A percentile compares a stretch with the other conserved stretches of the same genome.
These are phyloP conservation scores for Timandra comae DNA, from an alignment of 2,888 invertebrate genomes.

Conservation along the genomic window DNA sequence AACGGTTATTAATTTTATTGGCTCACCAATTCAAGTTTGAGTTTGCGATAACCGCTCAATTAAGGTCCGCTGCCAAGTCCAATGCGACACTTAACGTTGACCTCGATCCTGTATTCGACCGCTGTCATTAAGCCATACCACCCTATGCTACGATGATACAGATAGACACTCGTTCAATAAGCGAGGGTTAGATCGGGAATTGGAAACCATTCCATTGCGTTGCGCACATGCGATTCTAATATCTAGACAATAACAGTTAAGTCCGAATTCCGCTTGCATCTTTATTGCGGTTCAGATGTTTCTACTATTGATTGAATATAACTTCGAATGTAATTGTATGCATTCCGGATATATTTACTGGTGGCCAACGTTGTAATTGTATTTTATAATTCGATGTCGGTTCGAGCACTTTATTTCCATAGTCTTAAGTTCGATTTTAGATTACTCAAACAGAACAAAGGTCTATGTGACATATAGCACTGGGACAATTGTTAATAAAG, in stretches of 20 bases:
- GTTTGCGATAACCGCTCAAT: slow-evolving; percentile 52
- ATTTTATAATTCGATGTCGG: too few species aligned
- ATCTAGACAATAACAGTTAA: slow-evolving; percentile 25
- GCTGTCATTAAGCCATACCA: slow-evolving; percentile 63
- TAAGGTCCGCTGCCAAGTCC: slow-evolving; percentile 56
- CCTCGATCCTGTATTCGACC: slow-evolving; percentile 63
- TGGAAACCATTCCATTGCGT: slow-evolving; percentile 25
- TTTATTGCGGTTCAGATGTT: slow-evolving; percentile 27
- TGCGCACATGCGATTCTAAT: slow-evolving; percentile 30
- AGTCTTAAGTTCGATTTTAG: too few species aligned
- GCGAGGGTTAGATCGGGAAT: slow-evolving; percentile 50
- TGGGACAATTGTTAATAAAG: slow-evolving; percentile 26
- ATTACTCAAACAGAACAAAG: too few species aligned
- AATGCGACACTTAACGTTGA: slow-evolving; percentile 59
- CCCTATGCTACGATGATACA: slow-evolving; percentile 48
- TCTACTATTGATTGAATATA: slow-evolving; percentile 32
- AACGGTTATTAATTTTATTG: slow-evolving; percentile 22
- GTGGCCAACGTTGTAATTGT: too few species aligned
- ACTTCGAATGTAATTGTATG: slow-evolving; percentile 51
- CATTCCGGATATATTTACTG: too few species aligned
- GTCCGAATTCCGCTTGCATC: slow-evolving; percentile 33
- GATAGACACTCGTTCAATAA: slow-evolving; percentile 48
- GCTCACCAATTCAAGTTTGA: slow-evolving; percentile 18
- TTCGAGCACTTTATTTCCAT: too few species aligned
- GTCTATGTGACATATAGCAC: not conserved